A percentile compares a stretch with the other conserved stretches of the same genome.
phyloP scores from a whole-genome alignment of 2,113 vertebrate species.

The Zosterops hypoxanthus region DNA sequence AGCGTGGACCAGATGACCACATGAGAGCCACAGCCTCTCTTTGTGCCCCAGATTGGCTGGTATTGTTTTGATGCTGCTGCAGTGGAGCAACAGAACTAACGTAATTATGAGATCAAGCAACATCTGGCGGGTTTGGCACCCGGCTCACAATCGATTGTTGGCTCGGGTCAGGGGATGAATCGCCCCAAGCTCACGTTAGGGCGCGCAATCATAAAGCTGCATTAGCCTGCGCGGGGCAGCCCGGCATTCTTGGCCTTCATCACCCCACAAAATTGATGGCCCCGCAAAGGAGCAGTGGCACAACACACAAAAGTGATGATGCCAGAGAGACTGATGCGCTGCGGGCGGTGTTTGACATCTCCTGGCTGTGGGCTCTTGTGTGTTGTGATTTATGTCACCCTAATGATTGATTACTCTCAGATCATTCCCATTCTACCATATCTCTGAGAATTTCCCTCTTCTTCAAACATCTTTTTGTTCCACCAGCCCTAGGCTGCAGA shows the following conservation, averaged over 20 bases:
- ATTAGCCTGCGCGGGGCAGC: constrained; percentile 67
- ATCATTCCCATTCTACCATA: constrained; percentile 85
- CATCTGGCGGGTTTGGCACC: constrained; percentile 83
- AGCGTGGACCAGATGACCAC: constrained; percentile 39
- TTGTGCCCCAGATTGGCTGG: constrained; percentile 38
- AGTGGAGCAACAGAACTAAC: constrained; percentile 70
- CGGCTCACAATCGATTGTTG: constrained; percentile 63
- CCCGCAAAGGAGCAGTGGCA: constrained; percentile 65
- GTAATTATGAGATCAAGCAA: constrained; percentile 80
- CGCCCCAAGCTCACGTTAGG: constrained; percentile 72
- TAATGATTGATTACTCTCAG: constrained; percentile 91
- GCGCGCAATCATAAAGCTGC: constrained; percentile 84
- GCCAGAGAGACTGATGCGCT: constrained; percentile 79
- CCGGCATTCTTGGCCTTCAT: constrained; percentile 63
- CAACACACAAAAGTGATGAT: constrained; percentile 81
- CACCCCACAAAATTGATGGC: constrained; percentile 59
- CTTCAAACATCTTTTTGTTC: constrained; percentile 83
- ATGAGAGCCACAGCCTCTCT: not conserved
- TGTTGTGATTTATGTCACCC: constrained; percentile 82
- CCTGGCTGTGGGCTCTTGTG: constrained; percentile 82
- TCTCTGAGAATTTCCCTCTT: constrained; percentile 77
- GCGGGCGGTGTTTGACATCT: constrained; percentile 79
- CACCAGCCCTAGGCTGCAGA: constrained; percentile 80
- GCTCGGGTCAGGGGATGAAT: constrained; percentile 72
- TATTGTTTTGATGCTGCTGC: constrained; percentile 77